Percentiles rank a stretch among this genome's conserved stretches.
Conservation (phyloP, 2,797 vertebrate genomes). For the Tokudaia tokunoshimensis region DNA sequence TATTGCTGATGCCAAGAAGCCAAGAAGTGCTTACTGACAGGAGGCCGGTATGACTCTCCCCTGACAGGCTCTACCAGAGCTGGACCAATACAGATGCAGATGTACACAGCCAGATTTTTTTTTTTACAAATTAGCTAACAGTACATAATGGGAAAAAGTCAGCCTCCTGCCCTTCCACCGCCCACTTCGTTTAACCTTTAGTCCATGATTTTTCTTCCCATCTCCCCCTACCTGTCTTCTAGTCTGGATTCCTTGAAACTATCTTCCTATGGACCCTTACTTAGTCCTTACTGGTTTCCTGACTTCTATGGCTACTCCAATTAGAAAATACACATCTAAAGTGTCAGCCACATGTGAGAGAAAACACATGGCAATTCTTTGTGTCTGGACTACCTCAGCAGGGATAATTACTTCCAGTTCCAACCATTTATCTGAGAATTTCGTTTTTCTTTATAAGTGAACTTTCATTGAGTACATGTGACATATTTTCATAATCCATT, state of each 20-base stretch:
- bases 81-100: no score
- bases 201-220: not conserved
- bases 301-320: not conserved
- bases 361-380: not conserved
- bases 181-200: not conserved
- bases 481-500: not conserved
- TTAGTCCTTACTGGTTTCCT: not conserved
- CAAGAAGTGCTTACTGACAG: no score
- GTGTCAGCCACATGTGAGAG: not conserved
- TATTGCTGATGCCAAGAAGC: no score
- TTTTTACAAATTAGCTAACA: not conserved
- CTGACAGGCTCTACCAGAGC: no score
- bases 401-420: not conserved
- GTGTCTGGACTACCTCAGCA: not conserved
- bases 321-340: not conserved
- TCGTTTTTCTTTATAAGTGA: not conserved
- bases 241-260: not conserved
- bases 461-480: not conserved
- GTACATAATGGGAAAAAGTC: not conserved
- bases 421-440: not conserved
- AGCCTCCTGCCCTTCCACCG: not conserved
- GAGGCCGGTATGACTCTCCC: no score
- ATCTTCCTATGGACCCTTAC: not conserved
- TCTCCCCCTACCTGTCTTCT: not conserved
- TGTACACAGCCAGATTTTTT: no score